phyloP scores from a whole-genome alignment of 1,140 invertebrate genomes.

The Ceratina calcarata region DNA sequence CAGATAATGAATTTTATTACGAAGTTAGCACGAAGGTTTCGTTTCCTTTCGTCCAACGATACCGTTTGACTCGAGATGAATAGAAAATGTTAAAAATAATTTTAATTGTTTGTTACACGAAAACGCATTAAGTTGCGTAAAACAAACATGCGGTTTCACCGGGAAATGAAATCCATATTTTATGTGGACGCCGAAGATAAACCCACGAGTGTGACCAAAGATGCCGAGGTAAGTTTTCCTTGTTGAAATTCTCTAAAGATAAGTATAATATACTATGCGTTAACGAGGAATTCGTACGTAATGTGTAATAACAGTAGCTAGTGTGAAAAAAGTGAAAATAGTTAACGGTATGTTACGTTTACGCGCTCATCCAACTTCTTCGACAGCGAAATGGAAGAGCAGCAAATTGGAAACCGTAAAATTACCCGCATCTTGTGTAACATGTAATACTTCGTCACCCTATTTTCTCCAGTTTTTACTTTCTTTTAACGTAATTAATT shows the following conservation, averaged over 20 bases:
- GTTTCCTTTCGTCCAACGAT: neutral
- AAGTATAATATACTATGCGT: too few relatives aligned
- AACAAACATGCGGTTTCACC: conserved; percentile 67
- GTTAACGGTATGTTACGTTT: conserved; percentile 40
- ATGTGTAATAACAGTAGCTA: conserved; percentile 8
- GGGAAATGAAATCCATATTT: conserved; percentile 69
- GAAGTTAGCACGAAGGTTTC: neutral
- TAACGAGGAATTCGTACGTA: too few relatives aligned
- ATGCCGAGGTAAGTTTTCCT: conserved; percentile 60
- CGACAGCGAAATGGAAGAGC: conserved; percentile 10
- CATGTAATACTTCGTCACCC: neutral
- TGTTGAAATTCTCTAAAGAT: neutral
- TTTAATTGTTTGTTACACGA: neutral
- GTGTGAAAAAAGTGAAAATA: conserved; percentile 54
- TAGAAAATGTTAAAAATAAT: conserved; percentile 1
- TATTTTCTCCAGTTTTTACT: neutral
- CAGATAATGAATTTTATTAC: neutral
- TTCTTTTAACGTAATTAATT: neutral
- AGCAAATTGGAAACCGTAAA: conserved; percentile 28
- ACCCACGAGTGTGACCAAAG: conserved; percentile 43
- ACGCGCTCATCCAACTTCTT: conserved; percentile 13
- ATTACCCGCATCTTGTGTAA: conserved; percentile 15
- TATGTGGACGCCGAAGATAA: conserved; percentile 70
- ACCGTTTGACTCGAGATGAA: neutral
- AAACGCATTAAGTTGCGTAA: conserved; percentile 3